Evolutionary conservation across 2,888 invertebrate genomes (phyloP).

Genomic region (Eledona agricola): DNA sequence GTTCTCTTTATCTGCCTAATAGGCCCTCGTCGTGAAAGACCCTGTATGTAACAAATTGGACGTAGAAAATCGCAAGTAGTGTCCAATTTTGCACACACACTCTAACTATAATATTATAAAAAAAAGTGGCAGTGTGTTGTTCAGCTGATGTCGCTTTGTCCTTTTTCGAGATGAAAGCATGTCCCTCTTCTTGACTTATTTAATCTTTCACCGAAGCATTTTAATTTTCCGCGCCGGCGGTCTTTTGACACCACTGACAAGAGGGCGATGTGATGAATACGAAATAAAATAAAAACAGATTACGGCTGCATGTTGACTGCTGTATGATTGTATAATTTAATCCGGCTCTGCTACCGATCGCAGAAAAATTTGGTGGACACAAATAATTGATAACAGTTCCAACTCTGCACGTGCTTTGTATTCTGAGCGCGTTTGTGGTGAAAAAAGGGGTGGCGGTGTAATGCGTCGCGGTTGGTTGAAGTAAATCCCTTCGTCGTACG

Average conservation of each 20-base stretch:
- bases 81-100: too few relatives aligned
- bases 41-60: too few relatives aligned
- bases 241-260: slow-evolving; percentile 39
- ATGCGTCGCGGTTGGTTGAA: slow-evolving; percentile 58
- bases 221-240: slow-evolving; percentile 58
- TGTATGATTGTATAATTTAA: slow-evolving; percentile 22
- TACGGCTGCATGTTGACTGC: slow-evolving; percentile 19
- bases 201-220: slow-evolving; percentile 59
- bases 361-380: too few relatives aligned
- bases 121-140: too few relatives aligned
- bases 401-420: too few relatives aligned
- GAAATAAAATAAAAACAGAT: slow-evolving; percentile 36
- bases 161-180: slow-evolving; percentile 36
- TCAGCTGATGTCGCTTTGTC: slow-evolving; percentile 20
- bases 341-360: slow-evolving; percentile 6
- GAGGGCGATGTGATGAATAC: slow-evolving; percentile 36
- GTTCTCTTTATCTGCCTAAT: too few relatives aligned
- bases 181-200: slow-evolving; percentile 52
- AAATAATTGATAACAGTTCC: too few relatives aligned
- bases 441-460: slow-evolving; percentile 47
- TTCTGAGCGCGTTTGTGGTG: not conserved
- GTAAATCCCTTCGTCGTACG: slow-evolving; percentile 54
- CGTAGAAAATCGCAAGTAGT: too few relatives aligned
- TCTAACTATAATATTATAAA: too few relatives aligned
- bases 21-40: too few relatives aligned